Conservation (phyloP, 2,113 vertebrate genomes). For the Typhlomys cinereus region DNA sequence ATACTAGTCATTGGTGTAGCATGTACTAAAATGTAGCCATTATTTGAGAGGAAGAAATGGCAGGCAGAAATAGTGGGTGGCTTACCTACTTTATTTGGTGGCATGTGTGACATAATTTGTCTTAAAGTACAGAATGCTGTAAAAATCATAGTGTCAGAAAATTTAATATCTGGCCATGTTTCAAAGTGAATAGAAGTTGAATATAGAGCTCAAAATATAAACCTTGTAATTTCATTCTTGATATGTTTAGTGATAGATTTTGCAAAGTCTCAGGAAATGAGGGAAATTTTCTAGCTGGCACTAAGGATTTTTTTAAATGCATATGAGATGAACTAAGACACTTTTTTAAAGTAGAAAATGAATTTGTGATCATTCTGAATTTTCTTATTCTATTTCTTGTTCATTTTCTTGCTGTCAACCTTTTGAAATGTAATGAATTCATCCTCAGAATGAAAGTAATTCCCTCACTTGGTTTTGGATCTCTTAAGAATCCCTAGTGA, state of each 20-base stretch:
- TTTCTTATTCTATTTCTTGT: background rate
- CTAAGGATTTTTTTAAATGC: background rate
- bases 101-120: background rate
- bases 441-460: background rate
- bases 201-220: background rate
- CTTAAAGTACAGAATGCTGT: background rate
- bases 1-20: background rate
- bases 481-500: background rate
- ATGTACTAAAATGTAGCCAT: slow-evolving; percentile 1
- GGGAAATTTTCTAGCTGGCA: background rate
- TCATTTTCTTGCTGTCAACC: background rate
- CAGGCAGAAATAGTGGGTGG: background rate
- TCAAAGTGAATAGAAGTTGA: background rate
- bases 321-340: background rate
- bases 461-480: background rate
- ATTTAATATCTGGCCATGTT: background rate
- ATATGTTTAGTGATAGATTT: background rate
- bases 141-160: background rate
- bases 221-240: background rate
- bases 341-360: background rate
- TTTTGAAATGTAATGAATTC: background rate
- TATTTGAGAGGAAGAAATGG: background rate
- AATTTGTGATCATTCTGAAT: background rate
- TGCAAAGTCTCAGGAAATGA: background rate
- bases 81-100: background rate